Evolutionary conservation across 2,888 invertebrate species (phyloP).

Genomic region (Oscheius myriophilus): DNA sequence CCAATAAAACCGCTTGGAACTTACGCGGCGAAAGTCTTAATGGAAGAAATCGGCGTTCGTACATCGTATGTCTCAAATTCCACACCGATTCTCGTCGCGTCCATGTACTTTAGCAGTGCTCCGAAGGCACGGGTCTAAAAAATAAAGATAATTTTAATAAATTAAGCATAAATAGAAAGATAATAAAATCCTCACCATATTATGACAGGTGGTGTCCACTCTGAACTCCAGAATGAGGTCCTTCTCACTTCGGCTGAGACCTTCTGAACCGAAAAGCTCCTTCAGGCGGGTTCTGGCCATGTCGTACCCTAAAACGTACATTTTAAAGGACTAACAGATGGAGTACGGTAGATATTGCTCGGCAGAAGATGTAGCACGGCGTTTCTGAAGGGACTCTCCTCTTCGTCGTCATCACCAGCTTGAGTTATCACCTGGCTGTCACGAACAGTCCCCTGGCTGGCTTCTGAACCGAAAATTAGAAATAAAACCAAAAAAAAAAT

Average conservation of each 20-base stretch:
- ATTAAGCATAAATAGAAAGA: no score
- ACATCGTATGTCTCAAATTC: slow-evolving; percentile 54
- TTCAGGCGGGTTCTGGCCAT: slow-evolving; percentile 36
- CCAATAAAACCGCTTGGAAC: no score
- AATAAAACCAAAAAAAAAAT: neutral
- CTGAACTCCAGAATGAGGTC: slow-evolving; percentile 44
- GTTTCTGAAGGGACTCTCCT: slow-evolving; percentile 27
- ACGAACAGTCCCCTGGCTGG: neutral
- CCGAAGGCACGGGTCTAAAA: slow-evolving; percentile 62
- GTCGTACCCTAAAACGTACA: slow-evolving; percentile 33
- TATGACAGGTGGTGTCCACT: slow-evolving; percentile 41
- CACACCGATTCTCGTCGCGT: slow-evolving; percentile 61
- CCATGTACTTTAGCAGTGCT: slow-evolving; percentile 63
- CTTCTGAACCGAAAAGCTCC: slow-evolving; percentile 38
- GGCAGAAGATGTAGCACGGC: slow-evolving; percentile 41
- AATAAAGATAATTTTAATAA: no score
- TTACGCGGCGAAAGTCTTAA: slow-evolving; percentile 47
- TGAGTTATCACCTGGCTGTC: slow-evolving; percentile 1
- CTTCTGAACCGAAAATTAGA: neutral
- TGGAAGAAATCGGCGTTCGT: slow-evolving; percentile 52
- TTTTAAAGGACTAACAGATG: neutral
- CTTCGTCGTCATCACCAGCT: slow-evolving; percentile 29
- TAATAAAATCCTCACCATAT: slow-evolving; percentile 44
- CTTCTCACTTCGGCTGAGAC: slow-evolving; percentile 32
- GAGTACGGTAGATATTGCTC: slow-evolving; percentile 41